Percentiles rank a stretch among this genome's conserved stretches.
These are phyloP conservation scores for Scaeva pyrastri DNA, from an alignment of 2,888 invertebrate genomes.

Conservation along the genomic window DNA sequence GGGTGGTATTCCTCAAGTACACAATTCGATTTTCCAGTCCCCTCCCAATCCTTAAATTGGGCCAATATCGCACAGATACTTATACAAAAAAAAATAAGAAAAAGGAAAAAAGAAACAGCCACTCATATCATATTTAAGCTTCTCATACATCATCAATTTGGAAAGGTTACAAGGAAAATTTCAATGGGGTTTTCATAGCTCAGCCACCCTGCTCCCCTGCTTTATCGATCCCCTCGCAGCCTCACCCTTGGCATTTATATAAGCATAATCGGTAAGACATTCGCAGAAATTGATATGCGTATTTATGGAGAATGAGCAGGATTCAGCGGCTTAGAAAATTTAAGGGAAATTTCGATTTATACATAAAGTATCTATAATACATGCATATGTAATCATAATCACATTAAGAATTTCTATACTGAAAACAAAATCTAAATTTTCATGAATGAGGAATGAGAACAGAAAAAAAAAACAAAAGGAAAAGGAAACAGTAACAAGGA, in stretches of 20 bases:
- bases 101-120: neutral
- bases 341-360: constrained; percentile 44
- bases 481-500: neutral
- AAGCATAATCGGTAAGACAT: constrained; percentile 42
- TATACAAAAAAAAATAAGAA: neutral
- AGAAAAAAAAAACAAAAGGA: no score
- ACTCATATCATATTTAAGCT: constrained; percentile 26
- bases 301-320: constrained; percentile 42
- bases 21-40: constrained; percentile 29
- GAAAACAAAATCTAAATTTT: constrained; percentile 7
- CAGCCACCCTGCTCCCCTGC: neutral
- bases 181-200: constrained; percentile 6
- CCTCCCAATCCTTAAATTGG: neutral
- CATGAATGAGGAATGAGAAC: neutral
- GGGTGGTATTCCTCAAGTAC: constrained; percentile 5
- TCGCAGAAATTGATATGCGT: constrained; percentile 58
- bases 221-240: neutral
- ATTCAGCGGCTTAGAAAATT: constrained; percentile 67
- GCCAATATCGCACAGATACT: constrained; percentile 28
- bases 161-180: neutral
- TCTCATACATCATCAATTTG: constrained; percentile 30
- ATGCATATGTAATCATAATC: constrained; percentile 51
- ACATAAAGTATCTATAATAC: constrained; percentile 31
- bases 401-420: constrained; percentile 37
- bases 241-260: neutral